Base-by-base conservation (phyloP, 2,113 vertebrate species). In the Gorsachius goisagi region DNA sequence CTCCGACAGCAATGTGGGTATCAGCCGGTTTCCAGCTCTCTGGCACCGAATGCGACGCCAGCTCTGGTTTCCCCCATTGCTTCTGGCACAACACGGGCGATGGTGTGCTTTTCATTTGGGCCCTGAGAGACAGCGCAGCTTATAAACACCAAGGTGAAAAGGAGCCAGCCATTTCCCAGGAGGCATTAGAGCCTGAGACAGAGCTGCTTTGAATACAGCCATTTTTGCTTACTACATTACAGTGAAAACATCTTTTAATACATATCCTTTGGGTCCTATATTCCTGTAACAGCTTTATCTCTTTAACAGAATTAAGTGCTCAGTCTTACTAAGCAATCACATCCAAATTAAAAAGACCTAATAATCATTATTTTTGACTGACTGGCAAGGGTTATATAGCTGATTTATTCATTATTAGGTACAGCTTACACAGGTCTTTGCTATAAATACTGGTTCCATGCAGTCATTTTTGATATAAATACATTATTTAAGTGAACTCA, bases 311-410 rank as follows among this genome's bases (percentile, higher is more conserved):
- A 88, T 85, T 89, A 90, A 89, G 39, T 90, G 35, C 53, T 94
- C 86, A 60, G 75, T 72, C 71, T 88, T 79, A 86, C 81, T 75
- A 67, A 89, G 74, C 86, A 83, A 86, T 87, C 27, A 45, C 26
- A 74, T 62, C 76, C 59, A 85, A 85, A 93, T 96, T 94, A 93
- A 91, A 78, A 86, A 62, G 45, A 39, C 75, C 69, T 89, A 95
- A 93, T 77, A 91, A 82, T 47, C 50, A 32, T 96, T 86, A 49
- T 50, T 94, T 95, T 75, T 96, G 60, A 88, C 69, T 92, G 77
- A 94, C 72, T 88, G 15, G 58, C 52, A 95, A 62, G 67, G 55
- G 27, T 77, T 81, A 68, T 72, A 15, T 44, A 39, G 28, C 15
- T 94, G 55, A 79, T 90, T 55, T 79, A 30, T 49, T 91, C 49